Evolutionary conservation across 2,888 invertebrate genomes (phyloP).

Genomic region (Microplitis manilae): DNA sequence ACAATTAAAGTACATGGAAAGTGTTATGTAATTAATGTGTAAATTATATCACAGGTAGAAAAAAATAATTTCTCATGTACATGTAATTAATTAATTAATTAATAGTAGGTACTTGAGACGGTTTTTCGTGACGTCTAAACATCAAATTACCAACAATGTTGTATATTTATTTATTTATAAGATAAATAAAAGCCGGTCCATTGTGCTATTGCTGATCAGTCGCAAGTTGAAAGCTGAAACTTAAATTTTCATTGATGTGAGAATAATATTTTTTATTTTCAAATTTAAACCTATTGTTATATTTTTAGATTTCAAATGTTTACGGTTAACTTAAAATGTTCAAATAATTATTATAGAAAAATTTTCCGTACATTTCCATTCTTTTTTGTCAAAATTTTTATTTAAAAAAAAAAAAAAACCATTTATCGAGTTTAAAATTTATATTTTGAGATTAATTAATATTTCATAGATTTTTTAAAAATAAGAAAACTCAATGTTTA

Average conservation of each 20-base stretch:
- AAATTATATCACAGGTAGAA: neutral
- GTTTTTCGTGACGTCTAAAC: neutral
- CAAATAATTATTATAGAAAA: neutral
- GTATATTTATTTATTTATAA: neutral
- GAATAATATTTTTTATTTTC: constrained; percentile 31
- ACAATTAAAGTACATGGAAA: neutral
- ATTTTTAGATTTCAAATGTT: neutral
- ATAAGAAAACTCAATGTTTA: no score
- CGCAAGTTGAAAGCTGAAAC: constrained; percentile 61
- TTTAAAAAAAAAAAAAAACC: no score
- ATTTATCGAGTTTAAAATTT: no score
- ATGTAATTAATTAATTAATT: neutral
- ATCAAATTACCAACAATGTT: neutral
- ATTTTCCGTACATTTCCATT: no score
- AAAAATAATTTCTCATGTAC: neutral
- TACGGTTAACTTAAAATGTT: neutral
- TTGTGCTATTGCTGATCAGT: constrained; percentile 44
- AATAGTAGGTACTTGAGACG: constrained; percentile 10
- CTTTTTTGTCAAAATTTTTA: neutral
- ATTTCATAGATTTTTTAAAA: no score
- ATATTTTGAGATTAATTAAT: no score
- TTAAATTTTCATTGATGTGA: constrained; percentile 55
- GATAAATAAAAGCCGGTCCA: constrained; percentile 39
- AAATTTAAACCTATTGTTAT: constrained; percentile 37
- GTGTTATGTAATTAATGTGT: neutral